phyloP scores from a whole-genome alignment of 2,113 vertebrate species.

The Oryzias woworae region DNA sequence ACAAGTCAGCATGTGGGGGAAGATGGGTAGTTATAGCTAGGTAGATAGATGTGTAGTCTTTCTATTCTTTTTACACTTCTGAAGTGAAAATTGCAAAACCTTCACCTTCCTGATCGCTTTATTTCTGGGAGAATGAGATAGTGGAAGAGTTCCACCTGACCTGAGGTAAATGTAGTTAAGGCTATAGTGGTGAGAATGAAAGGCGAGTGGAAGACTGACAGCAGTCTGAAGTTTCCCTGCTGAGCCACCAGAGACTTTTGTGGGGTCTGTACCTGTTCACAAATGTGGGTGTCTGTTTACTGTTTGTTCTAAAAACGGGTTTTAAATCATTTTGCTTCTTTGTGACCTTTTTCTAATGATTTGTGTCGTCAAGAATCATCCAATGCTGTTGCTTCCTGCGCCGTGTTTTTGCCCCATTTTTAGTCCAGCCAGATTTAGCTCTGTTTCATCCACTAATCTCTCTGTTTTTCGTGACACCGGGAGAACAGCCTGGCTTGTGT shows the following conservation, averaged over 20 bases:
- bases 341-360: constrained; percentile 66
- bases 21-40: too few species aligned
- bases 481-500: constrained; percentile 60
- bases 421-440: constrained; percentile 67
- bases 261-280: constrained; percentile 3
- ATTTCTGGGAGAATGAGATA: constrained; percentile 26
- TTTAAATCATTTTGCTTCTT: constrained; percentile 58
- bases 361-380: constrained; percentile 60
- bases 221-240: constrained; percentile 8
- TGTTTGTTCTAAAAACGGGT: constrained; percentile 55
- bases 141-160: constrained; percentile 12
- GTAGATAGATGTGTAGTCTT: too few species aligned
- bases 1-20: too few species aligned
- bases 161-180: constrained; percentile 9
- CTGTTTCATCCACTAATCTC: constrained; percentile 73
- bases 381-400: constrained; percentile 54
- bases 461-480: constrained; percentile 71
- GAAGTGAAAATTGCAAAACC: constrained; percentile 31
- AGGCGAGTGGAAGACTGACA: constrained; percentile 5
- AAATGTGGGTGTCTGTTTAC: constrained; percentile 30
- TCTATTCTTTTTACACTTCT: neutral
- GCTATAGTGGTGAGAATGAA: constrained; percentile 3
- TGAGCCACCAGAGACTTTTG: constrained; percentile 15
- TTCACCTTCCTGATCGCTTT: constrained; percentile 19
- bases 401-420: constrained; percentile 61